Conservation (phyloP, 2,113 vertebrate species). For the Prochilodus magdalenae region DNA sequence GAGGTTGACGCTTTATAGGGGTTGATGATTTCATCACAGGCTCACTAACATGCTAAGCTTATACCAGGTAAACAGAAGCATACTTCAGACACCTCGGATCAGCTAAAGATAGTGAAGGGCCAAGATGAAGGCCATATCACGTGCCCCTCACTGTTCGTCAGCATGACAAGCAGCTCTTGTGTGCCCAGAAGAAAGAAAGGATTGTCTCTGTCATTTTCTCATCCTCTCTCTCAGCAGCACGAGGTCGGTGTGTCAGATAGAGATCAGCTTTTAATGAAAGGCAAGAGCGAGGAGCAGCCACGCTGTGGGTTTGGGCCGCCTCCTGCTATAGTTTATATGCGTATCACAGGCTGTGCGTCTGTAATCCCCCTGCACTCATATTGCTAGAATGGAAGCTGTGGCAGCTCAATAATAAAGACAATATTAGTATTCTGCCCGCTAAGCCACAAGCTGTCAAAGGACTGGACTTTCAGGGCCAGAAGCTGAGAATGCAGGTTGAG, state of each 20-base stretch:
- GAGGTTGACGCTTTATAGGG: no score
- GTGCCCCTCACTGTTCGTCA: slow-evolving; percentile 9
- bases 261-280: slow-evolving; percentile 40
- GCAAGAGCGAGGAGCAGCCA: slow-evolving; percentile 1
- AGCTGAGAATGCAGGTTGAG: background rate
- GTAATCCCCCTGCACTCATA: slow-evolving; percentile 8
- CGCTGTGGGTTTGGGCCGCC: background rate
- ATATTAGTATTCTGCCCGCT: slow-evolving; percentile 28
- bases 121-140: slow-evolving; percentile 20
- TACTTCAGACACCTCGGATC: background rate
- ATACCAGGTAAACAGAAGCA: background rate
- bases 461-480: background rate
- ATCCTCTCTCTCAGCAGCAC: slow-evolving; percentile 22
- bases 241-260: slow-evolving; percentile 21
- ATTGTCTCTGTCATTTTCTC: slow-evolving; percentile 29
- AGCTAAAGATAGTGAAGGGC: slow-evolving; percentile 9
- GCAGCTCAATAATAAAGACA: slow-evolving; percentile 4
- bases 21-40: no score
- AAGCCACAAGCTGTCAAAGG: slow-evolving; percentile 8
- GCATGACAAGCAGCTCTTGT: slow-evolving; percentile 36
- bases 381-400: background rate
- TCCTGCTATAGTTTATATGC: slow-evolving; percentile 8
- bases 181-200: slow-evolving; percentile 23
- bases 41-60: no score
- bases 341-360: slow-evolving; percentile 19